Conservation (phyloP, 1,140 invertebrate species). For the Pseudomyrmex sp. region DNA sequence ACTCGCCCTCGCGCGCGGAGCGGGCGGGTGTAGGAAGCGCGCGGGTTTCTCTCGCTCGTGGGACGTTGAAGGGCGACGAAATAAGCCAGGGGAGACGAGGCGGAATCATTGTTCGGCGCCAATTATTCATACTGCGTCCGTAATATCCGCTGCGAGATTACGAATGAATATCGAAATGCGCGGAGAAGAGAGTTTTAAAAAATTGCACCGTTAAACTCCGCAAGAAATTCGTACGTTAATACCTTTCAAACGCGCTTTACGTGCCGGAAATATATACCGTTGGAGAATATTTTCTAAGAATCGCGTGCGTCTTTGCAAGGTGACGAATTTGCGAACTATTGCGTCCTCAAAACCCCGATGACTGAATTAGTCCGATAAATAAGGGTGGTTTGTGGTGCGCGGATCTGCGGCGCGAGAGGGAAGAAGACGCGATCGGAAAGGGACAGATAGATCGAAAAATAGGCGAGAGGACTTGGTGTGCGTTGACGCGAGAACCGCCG, state of each 20-base stretch:
- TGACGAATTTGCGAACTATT: not conserved
- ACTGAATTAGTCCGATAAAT: slow-evolving; percentile 70
- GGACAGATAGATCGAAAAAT: slow-evolving; percentile 76
- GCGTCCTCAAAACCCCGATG: slow-evolving; percentile 14
- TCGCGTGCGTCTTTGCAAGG: too few species aligned
- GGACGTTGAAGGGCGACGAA: slow-evolving; percentile 57
- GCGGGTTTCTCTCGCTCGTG: slow-evolving; percentile 36
- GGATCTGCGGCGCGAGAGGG: slow-evolving; percentile 5
- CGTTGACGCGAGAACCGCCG: slow-evolving; percentile 85
- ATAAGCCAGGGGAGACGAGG: slow-evolving; percentile 50
- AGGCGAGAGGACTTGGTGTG: slow-evolving; percentile 78
- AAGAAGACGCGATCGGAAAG: slow-evolving; percentile 39
- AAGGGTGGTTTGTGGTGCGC: slow-evolving; percentile 37
- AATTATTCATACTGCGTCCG: slow-evolving; percentile 72
- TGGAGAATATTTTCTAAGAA: not conserved
- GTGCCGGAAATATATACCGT: not conserved
- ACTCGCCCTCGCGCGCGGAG: slow-evolving; percentile 37
- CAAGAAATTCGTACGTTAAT: not conserved
- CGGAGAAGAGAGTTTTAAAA: not conserved
- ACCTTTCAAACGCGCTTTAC: not conserved
- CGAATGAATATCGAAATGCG: not conserved
- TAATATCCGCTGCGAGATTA: slow-evolving; percentile 16
- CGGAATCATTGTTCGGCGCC: slow-evolving; percentile 63
- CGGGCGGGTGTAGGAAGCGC: slow-evolving; percentile 53
- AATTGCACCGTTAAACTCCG: not conserved